Conservation (phyloP, 2,797 vertebrate genomes). For the Aldrovandia affinis region DNA sequence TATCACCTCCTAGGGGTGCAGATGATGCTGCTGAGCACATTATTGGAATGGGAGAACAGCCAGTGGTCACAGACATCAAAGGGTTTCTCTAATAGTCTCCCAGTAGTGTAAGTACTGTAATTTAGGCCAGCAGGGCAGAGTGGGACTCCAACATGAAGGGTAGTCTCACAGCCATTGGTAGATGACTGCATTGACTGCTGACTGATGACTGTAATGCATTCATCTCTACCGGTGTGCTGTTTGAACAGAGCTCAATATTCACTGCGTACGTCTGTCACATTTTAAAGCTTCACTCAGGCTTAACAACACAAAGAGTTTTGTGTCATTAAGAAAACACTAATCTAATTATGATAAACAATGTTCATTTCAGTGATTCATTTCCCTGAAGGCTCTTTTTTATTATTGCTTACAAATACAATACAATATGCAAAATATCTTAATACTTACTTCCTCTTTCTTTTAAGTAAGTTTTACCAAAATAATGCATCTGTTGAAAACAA, state of each 20-base stretch:
- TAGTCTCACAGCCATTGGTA: no score
- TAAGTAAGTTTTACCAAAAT: conserved; percentile 65
- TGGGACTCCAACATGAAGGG: no score
- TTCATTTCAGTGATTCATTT: neutral
- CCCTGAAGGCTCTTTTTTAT: neutral
- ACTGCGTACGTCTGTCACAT: no score
- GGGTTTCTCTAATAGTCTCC: neutral
- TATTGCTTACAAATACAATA: neutral
- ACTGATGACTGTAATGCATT: no score
- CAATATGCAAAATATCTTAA: neutral
- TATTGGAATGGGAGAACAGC: neutral
- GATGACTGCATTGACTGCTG: no score
- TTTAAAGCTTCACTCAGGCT: no score
- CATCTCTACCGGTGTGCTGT: no score
- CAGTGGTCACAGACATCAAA: neutral
- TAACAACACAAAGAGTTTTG: no score
- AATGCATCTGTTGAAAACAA: conserved; percentile 59
- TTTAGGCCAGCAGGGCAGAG: neutral
- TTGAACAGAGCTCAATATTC: no score
- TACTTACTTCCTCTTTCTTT: conserved; percentile 80
- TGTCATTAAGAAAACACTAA: neutral
- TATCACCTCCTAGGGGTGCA: neutral
- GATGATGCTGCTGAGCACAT: neutral
- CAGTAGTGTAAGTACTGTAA: neutral
- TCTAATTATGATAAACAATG: neutral